A percentile compares a stretch with the other conserved stretches of the same genome.
Conservation (phyloP, 2,797 vertebrate species). For the Neomorphus geoffroyi region DNA sequence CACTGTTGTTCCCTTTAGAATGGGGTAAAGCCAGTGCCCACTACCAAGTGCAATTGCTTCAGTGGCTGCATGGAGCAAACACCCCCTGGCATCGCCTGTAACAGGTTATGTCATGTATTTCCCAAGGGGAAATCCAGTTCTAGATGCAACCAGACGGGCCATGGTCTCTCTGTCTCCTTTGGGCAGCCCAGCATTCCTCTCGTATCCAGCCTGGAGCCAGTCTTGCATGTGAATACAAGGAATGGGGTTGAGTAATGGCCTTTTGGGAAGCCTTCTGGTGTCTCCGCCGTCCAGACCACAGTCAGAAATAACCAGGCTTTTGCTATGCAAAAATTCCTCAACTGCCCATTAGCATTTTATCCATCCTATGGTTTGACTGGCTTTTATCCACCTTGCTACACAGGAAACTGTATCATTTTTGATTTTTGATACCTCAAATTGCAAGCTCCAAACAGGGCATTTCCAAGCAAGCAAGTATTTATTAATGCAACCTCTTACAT, state of each 20-base stretch:
- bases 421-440: neutral
- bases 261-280: neutral
- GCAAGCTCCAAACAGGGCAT: neutral
- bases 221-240: neutral
- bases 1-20: neutral
- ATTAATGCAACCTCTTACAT: conserved; percentile 49
- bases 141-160: neutral
- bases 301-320: neutral
- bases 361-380: neutral
- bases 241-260: neutral
- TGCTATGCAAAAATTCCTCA: neutral
- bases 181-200: neutral
- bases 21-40: neutral
- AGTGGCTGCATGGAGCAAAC: neutral
- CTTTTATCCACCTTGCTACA: neutral
- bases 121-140: neutral
- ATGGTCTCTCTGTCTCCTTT: neutral
- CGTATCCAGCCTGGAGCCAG: neutral
- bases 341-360: neutral
- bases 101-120: neutral
- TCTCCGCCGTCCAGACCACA: neutral
- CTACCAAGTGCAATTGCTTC: neutral
- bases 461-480: neutral
- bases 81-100: neutral
- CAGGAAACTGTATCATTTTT: neutral